Conservation (phyloP, 2,113 vertebrate genomes). For the Psilopsiagon aurifrons region DNA sequence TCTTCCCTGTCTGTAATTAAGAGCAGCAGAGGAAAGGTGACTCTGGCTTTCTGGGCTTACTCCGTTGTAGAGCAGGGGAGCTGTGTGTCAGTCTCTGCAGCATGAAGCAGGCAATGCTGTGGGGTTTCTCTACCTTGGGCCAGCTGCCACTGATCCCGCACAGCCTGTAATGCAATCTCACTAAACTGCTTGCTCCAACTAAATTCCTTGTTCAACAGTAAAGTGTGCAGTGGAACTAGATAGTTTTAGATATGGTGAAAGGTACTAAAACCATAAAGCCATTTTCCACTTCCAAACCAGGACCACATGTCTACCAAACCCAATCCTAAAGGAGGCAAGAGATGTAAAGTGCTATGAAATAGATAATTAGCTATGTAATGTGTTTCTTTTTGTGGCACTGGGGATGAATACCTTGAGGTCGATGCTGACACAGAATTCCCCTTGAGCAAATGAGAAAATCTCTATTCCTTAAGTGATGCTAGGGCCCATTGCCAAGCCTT, state of each 20-base stretch:
- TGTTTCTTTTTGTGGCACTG: not conserved
- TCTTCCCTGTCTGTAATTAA: not conserved
- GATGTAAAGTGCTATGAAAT: not conserved
- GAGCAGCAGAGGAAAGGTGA: not conserved
- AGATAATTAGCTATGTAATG: not conserved
- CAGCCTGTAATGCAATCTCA: not conserved
- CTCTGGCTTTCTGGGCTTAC: not conserved
- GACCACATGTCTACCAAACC: fast-evolving
- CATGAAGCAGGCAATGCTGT: not conserved
- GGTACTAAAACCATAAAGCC: not conserved
- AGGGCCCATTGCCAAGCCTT: not conserved
- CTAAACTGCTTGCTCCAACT: not conserved
- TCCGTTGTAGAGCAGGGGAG: not conserved
- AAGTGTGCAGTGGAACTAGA: not conserved
- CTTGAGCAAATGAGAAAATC: not conserved
- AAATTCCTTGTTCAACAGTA: not conserved
- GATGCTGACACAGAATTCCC: not conserved
- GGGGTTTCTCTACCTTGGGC: not conserved
- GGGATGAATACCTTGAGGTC: not conserved
- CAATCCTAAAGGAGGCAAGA: not conserved
- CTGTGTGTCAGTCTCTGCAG: not conserved
- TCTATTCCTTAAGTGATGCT: not conserved
- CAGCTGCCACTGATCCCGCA: not conserved
- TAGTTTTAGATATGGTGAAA: not conserved
- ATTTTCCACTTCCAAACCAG: not conserved